Evolutionary conservation across 2,113 vertebrate species (phyloP).

Genomic region (Rhodinocichla rosea): DNA sequence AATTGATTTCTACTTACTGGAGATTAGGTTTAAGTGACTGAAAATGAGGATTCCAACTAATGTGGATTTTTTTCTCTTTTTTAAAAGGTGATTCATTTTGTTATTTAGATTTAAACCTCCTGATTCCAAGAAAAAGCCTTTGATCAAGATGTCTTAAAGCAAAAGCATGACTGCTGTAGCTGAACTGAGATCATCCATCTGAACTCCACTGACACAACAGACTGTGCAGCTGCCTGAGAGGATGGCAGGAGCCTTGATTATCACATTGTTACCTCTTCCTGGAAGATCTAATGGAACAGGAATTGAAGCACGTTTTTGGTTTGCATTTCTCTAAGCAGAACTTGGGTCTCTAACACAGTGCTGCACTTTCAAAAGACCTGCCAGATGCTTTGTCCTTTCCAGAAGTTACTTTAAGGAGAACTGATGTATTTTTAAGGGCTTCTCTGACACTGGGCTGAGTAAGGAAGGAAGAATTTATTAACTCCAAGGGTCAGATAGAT

Average conservation of each 20-base stretch:
- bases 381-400: not conserved
- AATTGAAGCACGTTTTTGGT: not conserved
- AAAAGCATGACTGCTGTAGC: not conserved
- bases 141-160: not conserved
- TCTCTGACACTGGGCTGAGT: not conserved
- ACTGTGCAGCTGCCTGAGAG: not conserved
- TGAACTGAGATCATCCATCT: not conserved
- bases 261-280: not conserved
- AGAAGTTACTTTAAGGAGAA: not conserved
- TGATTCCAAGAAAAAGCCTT: constrained; percentile 20
- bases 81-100: not conserved
- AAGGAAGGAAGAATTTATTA: not conserved
- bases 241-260: not conserved
- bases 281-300: not conserved
- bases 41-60: constrained; percentile 42
- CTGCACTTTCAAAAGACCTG: not conserved
- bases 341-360: not conserved
- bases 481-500: not conserved
- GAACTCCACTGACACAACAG: not conserved
- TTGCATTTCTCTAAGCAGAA: not conserved
- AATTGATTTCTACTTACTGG: constrained; percentile 39
- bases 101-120: constrained; percentile 18
- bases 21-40: constrained; percentile 32
- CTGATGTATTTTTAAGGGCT: not conserved
- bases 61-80: not conserved